phyloP scores from a whole-genome alignment of 1,140 invertebrate genomes.

The Palaemon carinicauda region DNA sequence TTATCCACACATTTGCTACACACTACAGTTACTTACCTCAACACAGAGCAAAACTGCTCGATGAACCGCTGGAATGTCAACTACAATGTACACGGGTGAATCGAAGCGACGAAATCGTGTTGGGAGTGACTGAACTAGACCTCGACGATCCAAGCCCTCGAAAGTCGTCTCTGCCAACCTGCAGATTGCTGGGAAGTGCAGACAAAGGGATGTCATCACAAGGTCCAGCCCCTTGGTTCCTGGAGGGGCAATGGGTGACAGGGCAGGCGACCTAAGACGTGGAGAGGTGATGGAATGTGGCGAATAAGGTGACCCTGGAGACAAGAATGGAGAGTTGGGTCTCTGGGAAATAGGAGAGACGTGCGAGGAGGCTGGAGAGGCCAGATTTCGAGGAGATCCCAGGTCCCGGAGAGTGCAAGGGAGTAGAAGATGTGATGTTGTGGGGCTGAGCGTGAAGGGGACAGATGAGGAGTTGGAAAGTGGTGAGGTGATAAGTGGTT shows the following conservation, averaged over 20 bases:
- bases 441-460: slow-evolving; percentile 31
- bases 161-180: slow-evolving; percentile 68
- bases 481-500: slow-evolving; percentile 13
- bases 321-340: slow-evolving; percentile 22
- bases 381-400: background rate
- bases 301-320: slow-evolving; percentile 26
- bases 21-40: slow-evolving; percentile 63
- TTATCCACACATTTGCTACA: too few relatives aligned
- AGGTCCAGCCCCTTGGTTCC: slow-evolving; percentile 14
- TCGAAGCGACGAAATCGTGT: slow-evolving; percentile 62
- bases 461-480: slow-evolving; percentile 2
- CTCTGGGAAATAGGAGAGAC: slow-evolving; percentile 59
- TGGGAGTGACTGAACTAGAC: slow-evolving; percentile 64
- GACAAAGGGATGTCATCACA: slow-evolving; percentile 53
- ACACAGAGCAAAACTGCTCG: slow-evolving; percentile 66
- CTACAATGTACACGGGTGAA: slow-evolving; percentile 64
- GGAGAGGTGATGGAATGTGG: slow-evolving; percentile 56
- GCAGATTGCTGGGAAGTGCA: slow-evolving; percentile 62
- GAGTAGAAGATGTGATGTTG: slow-evolving; percentile 50
- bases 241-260: slow-evolving; percentile 57
- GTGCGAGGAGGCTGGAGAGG: slow-evolving; percentile 55
- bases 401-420: slow-evolving; percentile 36
- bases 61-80: slow-evolving; percentile 66
- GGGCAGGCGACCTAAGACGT: slow-evolving; percentile 59
- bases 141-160: slow-evolving; percentile 66